phyloP scores from a whole-genome alignment of 2,113 vertebrate genomes.

The Ophthalmolycus amberensis region DNA sequence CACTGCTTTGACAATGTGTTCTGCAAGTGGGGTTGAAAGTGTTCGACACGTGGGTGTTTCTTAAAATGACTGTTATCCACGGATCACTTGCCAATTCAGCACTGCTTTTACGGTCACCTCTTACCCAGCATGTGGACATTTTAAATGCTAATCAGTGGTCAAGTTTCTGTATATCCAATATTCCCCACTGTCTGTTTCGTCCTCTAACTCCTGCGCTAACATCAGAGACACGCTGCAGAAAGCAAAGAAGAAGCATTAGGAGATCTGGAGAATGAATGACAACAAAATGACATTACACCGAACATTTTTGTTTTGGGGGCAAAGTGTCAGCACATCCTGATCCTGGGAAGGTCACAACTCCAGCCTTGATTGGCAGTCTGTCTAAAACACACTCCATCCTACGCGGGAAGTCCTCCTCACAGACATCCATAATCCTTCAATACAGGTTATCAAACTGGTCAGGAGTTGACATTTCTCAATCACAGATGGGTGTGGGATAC shows the following conservation, averaged over 20 bases:
- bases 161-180: constrained; percentile 15
- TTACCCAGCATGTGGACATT: constrained; percentile 22
- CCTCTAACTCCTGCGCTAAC: constrained; percentile 22
- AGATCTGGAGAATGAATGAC: constrained; percentile 55
- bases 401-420: constrained; percentile 19
- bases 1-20: constrained; percentile 2
- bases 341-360: constrained; percentile 45
- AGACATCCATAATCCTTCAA: constrained; percentile 44
- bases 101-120: neutral
- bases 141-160: constrained; percentile 27
- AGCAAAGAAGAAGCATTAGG: constrained; percentile 30
- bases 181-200: neutral
- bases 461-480: constrained; percentile 45
- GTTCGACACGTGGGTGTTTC: constrained; percentile 8
- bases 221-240: constrained; percentile 42
- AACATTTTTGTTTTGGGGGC: constrained; percentile 51
- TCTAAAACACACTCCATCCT: constrained; percentile 34
- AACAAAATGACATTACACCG: constrained; percentile 67
- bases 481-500: constrained; percentile 24
- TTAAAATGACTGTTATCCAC: constrained; percentile 18
- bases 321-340: constrained; percentile 22
- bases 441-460: constrained; percentile 21
- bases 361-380: constrained; percentile 46
- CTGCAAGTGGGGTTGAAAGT: neutral
- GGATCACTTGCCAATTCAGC: neutral